phyloP scores from a whole-genome alignment of 2,797 vertebrate genomes.

The Neosilurus hyrtlii region DNA sequence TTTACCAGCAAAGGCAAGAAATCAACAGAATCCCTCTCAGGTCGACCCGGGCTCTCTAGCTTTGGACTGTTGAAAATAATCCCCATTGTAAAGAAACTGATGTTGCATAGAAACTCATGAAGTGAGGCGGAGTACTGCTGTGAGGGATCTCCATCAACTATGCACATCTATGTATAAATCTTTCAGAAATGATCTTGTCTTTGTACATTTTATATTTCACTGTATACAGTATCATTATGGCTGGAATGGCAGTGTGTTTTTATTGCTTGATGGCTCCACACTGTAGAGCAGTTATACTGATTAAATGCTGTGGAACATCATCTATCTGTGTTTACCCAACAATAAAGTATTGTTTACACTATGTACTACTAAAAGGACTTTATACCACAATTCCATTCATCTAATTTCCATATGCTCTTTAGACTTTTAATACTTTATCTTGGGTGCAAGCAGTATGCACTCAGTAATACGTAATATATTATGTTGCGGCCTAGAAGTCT shows the following conservation, averaged over 20 bases:
- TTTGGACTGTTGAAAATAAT: too few species aligned
- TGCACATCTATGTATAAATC: too few species aligned
- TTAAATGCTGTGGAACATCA: background rate
- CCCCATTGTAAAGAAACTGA: too few species aligned
- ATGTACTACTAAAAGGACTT: background rate
- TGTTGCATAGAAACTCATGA: too few species aligned
- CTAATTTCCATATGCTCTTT: background rate
- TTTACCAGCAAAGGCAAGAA: too few species aligned
- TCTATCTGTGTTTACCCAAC: constrained; percentile 12
- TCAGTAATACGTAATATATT: background rate
- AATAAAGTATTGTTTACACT: background rate
- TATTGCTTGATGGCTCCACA: constrained; percentile 5
- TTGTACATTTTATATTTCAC: background rate
- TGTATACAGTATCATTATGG: background rate
- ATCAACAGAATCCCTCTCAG: too few species aligned
- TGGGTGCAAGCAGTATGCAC: background rate
- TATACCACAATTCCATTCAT: background rate
- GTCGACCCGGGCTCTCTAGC: too few species aligned
- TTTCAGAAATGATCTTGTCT: background rate
- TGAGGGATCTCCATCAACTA: too few species aligned
- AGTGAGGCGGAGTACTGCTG: too few species aligned
- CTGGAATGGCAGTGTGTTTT: background rate
- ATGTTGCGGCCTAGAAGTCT: background rate
- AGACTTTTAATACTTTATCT: background rate
- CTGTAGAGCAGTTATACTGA: background rate